Evolutionary conservation across 1,140 invertebrate genomes (phyloP), one percentile per base, ranked within the genome.

Genomic region (Ceratosolen solmsi): DNA sequence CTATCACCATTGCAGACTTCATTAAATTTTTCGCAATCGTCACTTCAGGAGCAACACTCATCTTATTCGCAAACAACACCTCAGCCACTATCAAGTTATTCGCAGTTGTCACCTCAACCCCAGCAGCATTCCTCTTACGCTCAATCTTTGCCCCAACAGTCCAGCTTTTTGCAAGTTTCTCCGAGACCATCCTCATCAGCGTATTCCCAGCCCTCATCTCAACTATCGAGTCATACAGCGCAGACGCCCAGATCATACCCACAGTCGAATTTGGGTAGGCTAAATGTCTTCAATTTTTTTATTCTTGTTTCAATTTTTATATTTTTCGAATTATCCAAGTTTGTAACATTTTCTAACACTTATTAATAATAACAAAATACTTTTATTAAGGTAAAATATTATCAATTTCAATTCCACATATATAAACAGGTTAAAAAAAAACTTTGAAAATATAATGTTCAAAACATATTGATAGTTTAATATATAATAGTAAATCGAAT

Each of bases 201-300:
- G 0, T 90, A 89, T 54, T 86, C 90, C 0, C 88, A 90, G 41
- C 82, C 88, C 25, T 89, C 88, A 17, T 88, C 89, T 1, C 90
- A 90, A 54, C 87, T 87, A 7, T 82, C 88, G 0, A 86, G 83
- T 70, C 90, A 88, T 79, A 84, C 87, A 11, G 87, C 88, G 80
- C 83, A 87, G 25, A 89, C 89, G 5, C 87, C 88, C 30, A 80
- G 65, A 56, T 72, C 79, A 27, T 80, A 76, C 22, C 77, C 79
- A 33, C 82, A 79, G 20, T 41, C 73, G 25, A 72, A 83, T 58
- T 72, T 80, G 36, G 78, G 79, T 77, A 83, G n/a, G 25, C 15
- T 46, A 72, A 63, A 46, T 38, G 38, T 68, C n/a, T 2, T 38
- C n/a, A n/a, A 25, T 33, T 41, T 41, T 70, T 70, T 68, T 38